These are phyloP conservation scores for Euzetes globulus DNA, from an alignment of 2,888 invertebrate species.

Conservation along the genomic window DNA sequence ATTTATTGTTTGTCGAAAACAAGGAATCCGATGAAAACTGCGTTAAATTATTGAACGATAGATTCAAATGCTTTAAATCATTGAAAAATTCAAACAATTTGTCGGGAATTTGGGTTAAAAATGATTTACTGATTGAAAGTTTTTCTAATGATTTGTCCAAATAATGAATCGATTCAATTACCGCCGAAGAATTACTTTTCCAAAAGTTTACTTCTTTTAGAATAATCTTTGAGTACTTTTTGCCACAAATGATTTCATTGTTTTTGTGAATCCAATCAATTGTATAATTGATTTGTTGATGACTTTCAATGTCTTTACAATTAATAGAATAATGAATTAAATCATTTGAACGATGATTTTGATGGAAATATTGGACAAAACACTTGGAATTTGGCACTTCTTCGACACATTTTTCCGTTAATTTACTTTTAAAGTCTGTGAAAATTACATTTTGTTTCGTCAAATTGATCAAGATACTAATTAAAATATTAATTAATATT, in stretches of 20 bases:
- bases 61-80: slow-evolving; percentile 9
- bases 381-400: neutral
- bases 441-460: neutral
- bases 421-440: neutral
- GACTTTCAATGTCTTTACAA: neutral
- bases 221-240: neutral
- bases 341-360: neutral
- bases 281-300: neutral
- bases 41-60: slow-evolving; percentile 21
- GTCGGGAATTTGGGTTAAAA: neutral
- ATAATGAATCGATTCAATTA: neutral
- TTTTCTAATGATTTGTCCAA: slow-evolving; percentile 3
- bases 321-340: neutral
- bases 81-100: neutral
- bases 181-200: slow-evolving; percentile 13
- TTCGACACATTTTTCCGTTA: neutral
- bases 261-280: neutral
- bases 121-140: neutral
- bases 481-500: neutral
- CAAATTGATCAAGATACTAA: neutral
- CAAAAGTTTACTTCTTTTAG: neutral
- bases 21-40: slow-evolving; percentile 3
- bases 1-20: neutral
- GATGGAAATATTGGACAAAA: neutral
- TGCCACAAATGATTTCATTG: neutral